phyloP scores from a whole-genome alignment of 2,113 vertebrate species.

The Nymphicus hollandicus region DNA sequence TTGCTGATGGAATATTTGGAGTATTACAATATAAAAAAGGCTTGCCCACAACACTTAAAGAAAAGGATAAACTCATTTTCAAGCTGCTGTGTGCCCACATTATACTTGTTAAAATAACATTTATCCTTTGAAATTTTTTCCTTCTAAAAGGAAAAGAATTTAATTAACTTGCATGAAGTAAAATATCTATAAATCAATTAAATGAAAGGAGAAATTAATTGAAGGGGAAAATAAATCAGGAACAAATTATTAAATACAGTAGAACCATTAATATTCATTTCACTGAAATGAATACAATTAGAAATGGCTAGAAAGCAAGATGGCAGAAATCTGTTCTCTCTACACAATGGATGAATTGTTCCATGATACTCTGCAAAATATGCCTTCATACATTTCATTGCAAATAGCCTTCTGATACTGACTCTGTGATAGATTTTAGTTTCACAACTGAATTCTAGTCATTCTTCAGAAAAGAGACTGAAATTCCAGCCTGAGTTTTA shows the following conservation, averaged over 20 bases:
- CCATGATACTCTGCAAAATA: not conserved
- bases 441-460: not conserved
- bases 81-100: not conserved
- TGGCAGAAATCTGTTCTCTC: not conserved
- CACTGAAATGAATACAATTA: slow-evolving; percentile 38
- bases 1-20: not conserved
- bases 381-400: not conserved
- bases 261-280: slow-evolving; percentile 67
- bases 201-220: slow-evolving; percentile 65
- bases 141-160: slow-evolving; percentile 27
- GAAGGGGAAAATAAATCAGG: slow-evolving; percentile 49
- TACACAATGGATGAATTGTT: not conserved
- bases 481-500: not conserved
- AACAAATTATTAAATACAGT: slow-evolving; percentile 54
- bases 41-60: not conserved
- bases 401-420: not conserved
- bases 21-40: not conserved
- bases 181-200: slow-evolving; percentile 69
- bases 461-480: not conserved
- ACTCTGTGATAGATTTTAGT: not conserved
- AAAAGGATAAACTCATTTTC: not conserved
- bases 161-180: slow-evolving; percentile 60
- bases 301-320: slow-evolving; percentile 3
- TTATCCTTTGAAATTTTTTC: not conserved
- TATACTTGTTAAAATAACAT: slow-evolving; percentile 18